Conservation (phyloP, 2,113 vertebrate genomes). For the Recurvirostra avosetta region DNA sequence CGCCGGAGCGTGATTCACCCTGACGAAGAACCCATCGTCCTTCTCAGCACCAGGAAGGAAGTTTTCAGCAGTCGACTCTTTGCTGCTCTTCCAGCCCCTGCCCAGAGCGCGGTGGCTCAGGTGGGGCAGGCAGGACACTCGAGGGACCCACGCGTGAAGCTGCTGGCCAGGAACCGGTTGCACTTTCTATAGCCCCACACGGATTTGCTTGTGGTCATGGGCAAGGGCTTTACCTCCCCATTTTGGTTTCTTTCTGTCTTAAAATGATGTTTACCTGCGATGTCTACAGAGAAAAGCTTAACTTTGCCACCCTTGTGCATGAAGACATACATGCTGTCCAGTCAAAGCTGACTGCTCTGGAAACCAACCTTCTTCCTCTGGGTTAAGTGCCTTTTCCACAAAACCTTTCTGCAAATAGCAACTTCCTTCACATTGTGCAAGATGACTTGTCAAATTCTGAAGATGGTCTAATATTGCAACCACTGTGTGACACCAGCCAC, state of each 20-base stretch:
- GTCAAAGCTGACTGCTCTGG: not conserved
- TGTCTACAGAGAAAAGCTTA: not conserved
- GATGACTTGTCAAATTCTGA: not conserved
- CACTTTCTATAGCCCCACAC: not conserved
- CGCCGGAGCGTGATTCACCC: accelerated
- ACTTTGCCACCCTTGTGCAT: not conserved
- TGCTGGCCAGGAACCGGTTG: not conserved
- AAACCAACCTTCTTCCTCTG: not conserved
- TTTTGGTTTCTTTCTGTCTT: not conserved
- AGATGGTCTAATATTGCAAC: not conserved
- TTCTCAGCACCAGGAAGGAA: not conserved
- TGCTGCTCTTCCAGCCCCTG: not conserved
- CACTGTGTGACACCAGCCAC: accelerated
- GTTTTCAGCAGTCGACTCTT: not conserved
- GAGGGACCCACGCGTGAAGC: accelerated
- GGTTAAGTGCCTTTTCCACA: not conserved
- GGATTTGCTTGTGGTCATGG: not conserved
- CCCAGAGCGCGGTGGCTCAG: not conserved
- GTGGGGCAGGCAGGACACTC: not conserved
- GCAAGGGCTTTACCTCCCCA: not conserved
- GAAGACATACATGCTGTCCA: not conserved
- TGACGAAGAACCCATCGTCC: not conserved
- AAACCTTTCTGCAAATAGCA: not conserved
- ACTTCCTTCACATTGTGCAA: not conserved
- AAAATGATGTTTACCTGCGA: not conserved